A percentile compares a stretch with the other conserved stretches of the same genome.
phyloP scores from a whole-genome alignment of 1,140 invertebrate genomes.

The Venustaconcha ellipsiformis region DNA sequence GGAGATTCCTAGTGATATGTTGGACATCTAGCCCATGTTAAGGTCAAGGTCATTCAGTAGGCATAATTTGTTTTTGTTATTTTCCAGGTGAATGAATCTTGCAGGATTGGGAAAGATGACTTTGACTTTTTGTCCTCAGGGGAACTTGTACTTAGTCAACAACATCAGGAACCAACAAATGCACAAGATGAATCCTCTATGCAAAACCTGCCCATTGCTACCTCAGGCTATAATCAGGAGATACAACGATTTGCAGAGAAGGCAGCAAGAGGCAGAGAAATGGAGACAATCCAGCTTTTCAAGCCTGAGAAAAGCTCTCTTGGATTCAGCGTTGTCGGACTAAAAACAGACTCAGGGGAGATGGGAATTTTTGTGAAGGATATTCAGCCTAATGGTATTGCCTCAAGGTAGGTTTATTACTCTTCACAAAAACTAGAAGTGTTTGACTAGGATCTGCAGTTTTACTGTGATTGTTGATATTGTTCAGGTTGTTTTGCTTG shows the following conservation, averaged over 20 bases:
- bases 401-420: conserved; percentile 74
- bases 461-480: not conserved
- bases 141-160: conserved; percentile 47
- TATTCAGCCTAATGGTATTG: conserved; percentile 81
- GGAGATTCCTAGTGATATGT: no score
- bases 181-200: no score
- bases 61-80: no score
- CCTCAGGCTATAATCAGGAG: conserved; percentile 66
- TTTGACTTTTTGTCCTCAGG: conserved; percentile 57
- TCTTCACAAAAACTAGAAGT: no score
- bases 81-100: no score
- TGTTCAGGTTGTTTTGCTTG: not conserved
- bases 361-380: conserved; percentile 84
- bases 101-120: conserved; percentile 47
- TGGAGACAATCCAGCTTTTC: conserved; percentile 74
- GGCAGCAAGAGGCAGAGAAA: conserved; percentile 76
- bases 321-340: conserved; percentile 84
- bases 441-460: no score
- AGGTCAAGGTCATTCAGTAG: no score
- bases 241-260: conserved; percentile 74
- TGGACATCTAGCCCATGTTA: no score
- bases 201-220: conserved; percentile 20
- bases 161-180: conserved; percentile 26
- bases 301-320: conserved; percentile 81
- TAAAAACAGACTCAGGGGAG: conserved; percentile 76